Conservation (phyloP, 2,113 vertebrate genomes). For the Myocastor coypus region DNA sequence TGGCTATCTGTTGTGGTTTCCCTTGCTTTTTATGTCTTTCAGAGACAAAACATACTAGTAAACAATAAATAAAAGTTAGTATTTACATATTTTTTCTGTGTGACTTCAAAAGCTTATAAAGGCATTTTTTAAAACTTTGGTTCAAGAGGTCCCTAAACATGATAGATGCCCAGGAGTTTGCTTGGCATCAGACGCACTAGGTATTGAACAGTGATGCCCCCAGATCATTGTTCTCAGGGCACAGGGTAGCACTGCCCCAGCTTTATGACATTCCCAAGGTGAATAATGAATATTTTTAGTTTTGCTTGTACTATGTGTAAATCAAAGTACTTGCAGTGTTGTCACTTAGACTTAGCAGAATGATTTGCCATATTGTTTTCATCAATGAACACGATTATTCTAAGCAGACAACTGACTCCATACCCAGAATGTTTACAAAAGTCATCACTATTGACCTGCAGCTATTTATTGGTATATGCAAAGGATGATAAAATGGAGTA, state of each 20-base stretch:
- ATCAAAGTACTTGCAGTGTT: background rate
- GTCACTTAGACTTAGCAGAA: background rate
- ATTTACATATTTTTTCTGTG: background rate
- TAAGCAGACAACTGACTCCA: background rate
- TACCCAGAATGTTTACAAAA: background rate
- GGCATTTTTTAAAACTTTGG: background rate
- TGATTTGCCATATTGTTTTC: conserved; percentile 23
- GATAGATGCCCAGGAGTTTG: background rate
- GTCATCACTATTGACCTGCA: background rate
- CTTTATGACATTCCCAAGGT: background rate
- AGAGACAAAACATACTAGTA: background rate
- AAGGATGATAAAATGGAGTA: background rate
- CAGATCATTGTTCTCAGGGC: background rate
- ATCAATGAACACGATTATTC: background rate
- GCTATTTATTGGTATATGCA: background rate
- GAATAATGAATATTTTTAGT: background rate
- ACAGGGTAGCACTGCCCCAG: background rate
- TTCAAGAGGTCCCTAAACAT: background rate
- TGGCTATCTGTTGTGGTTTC: background rate
- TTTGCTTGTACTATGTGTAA: conserved; percentile 26
- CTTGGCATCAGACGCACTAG: background rate
- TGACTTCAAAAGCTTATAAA: conserved; percentile 10
- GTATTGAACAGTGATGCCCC: background rate
- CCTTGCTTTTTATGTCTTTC: background rate
- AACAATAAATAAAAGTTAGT: background rate